Evolutionary conservation across 1,140 invertebrate genomes (phyloP), one percentile per base, ranked within the genome.

Genomic region (Sinella curviseta): DNA sequence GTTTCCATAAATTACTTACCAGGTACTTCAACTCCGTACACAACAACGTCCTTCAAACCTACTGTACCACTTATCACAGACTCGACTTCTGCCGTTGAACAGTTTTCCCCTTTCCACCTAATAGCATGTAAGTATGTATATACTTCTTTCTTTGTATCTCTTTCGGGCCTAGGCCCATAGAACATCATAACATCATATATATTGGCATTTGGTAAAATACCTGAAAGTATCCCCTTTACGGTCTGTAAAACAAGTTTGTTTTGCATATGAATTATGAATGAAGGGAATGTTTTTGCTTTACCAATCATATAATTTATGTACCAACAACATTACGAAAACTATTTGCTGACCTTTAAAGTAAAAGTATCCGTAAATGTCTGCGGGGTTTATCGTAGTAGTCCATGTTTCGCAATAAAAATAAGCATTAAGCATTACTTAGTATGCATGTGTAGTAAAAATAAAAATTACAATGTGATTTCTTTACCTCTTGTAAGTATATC

Each of bases 11-110:
- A 16, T 88, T 99, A 97, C 75, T 90, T 90, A 76, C 77, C 80
- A 1, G 77, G 77, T 39, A 98, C 93, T 88, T 94, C 90, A 0
- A 99, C 96, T 33, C 97, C 97, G 86, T 96, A 99, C 0, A 94
- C 93, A 1, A 91, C 89, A 48, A 90, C 90, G 85, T 94, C 93
- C 81, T 90, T 91, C 2, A 93, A 84, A 74, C 92, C 90, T 16
- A 94, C 88, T 30, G 95, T 86, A 86, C 95, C 95, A 80, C 95
- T 97, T 0, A 99, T 90, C 76, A 96, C 91, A 1, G 92, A 94
- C 88, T 99, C 98, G 0, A 99, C 94, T 89, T 99, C 98, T 8
- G 94, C 94, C 0, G 98, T 99, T 2, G 96, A 97, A 1, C 92
- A 91, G 84, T 93, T 93, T 85, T 93, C 91, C n/a, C 98, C 97